Evolutionary conservation across 1,140 invertebrate genomes (phyloP), one percentile per base, ranked within the genome.

Genomic region (Drosophila truncata): DNA sequence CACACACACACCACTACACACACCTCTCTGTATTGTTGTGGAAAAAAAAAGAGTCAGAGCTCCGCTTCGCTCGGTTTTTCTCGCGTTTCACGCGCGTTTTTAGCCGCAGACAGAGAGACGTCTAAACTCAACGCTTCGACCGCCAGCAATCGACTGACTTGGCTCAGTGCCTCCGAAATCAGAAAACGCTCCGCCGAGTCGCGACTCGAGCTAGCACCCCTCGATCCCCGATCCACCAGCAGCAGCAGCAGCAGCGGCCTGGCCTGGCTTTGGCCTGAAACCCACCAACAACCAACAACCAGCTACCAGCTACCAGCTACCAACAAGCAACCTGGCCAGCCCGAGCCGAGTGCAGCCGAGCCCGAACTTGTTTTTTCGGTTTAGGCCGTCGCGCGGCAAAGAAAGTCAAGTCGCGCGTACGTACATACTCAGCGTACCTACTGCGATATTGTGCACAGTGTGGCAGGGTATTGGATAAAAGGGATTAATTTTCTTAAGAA

Each of bases 71-170:
- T 50, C 55, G 47, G 49, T 44, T 69, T 55, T 44, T 57, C 50
- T 44, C 29, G 39, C 57, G 47, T 62, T 58, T 60, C 58, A 57
- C 69, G 73, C 77, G 71, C 78, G 62, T 27, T 71, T 41, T 18
- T 25, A 33, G 35, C 67, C 62, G 67, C 60, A 64, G 49, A 71
- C 55, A 61, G 27, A 55, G 49, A 37, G 58, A 81, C 85, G 84
- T 88, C 84, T 88, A 58, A 78, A 88, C 84, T 88, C 61, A 78
- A 88, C 84, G 80, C 80, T 90, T 88, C 77, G 85, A 65, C 64
- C 80, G 80, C 49, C 65, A 84, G 73, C 77, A 74, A 71, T 74
- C 67, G 80, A 88, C 84, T 88, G 80, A 88, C 77, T 90, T 82
- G 79, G 59, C 67, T 83, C 64, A 50, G 71, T 69, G 80, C 67